Evolutionary conservation across 2,888 invertebrate genomes (phyloP).

Genomic region (Caenorhabditis afra): DNA sequence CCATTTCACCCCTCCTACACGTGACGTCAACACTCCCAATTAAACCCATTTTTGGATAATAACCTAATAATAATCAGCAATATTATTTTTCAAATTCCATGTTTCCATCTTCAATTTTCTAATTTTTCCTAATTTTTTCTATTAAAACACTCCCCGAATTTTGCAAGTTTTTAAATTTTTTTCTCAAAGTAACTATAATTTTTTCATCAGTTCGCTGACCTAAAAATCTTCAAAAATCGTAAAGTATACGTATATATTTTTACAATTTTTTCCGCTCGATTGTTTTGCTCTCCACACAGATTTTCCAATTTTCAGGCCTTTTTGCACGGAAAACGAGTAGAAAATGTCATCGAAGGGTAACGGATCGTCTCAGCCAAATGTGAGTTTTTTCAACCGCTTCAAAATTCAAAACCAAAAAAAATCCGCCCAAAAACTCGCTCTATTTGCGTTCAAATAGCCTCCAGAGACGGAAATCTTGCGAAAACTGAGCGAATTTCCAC

Average conservation of each 20-base stretch:
- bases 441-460: neutral
- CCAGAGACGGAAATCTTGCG: neutral
- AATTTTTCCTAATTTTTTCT: slow-evolving; percentile 10
- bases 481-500: neutral
- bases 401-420: slow-evolving; percentile 17
- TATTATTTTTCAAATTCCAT: slow-evolving; percentile 4
- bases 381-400: slow-evolving; percentile 21
- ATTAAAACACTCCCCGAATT: neutral
- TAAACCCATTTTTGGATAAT: slow-evolving; percentile 33
- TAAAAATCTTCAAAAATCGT: too few relatives aligned
- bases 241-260: too few relatives aligned
- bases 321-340: slow-evolving; percentile 45
- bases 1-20: slow-evolving; percentile 40
- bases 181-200: neutral
- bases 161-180: neutral
- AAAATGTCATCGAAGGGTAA: slow-evolving; percentile 52
- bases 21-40: slow-evolving; percentile 50
- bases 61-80: neutral
- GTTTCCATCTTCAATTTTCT: slow-evolving; percentile 4
- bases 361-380: slow-evolving; percentile 40
- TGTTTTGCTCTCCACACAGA: neutral
- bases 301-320: slow-evolving; percentile 37
- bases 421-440: too few relatives aligned
- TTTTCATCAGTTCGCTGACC: neutral
- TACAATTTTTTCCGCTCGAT: slow-evolving; percentile 5